Evolutionary conservation across 2,797 vertebrate species (phyloP).

Genomic region (Hyperoplus lanceolatus): DNA sequence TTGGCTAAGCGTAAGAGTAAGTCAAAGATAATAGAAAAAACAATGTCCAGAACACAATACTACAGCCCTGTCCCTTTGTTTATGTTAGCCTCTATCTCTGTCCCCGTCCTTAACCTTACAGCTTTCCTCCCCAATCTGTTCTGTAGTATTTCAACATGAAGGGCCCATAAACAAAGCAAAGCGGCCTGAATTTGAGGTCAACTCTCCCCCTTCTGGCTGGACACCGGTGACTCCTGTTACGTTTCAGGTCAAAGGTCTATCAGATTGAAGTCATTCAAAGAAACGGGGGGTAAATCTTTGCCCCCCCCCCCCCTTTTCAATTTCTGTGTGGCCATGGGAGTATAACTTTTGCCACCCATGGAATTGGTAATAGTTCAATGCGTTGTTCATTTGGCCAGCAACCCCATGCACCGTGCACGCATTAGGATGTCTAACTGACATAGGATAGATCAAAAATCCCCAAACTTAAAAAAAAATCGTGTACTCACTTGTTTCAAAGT

Average conservation of each 20-base stretch:
- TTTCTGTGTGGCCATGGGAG: not conserved
- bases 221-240: conserved; percentile 15
- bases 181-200: conserved; percentile 17
- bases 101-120: conserved; percentile 13
- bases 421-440: not conserved
- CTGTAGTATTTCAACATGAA: conserved; percentile 10
- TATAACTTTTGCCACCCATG: conserved; percentile 1
- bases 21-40: not conserved
- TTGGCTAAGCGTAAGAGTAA: not conserved
- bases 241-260: conserved; percentile 33
- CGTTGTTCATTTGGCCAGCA: not conserved
- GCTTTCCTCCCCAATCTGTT: not conserved
- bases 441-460: not conserved
- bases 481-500: not conserved
- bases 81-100: not conserved
- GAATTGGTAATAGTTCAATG: conserved; percentile 3
- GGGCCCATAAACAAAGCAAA: conserved; percentile 15
- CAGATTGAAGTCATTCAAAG: conserved; percentile 7
- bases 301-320: not conserved
- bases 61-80: not conserved
- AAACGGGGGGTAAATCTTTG: conserved; percentile 17
- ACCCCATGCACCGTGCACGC: not conserved
- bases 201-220: not conserved
- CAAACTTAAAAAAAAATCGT: not conserved
- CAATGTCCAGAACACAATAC: too few relatives aligned